A percentile compares a stretch with the other conserved stretches of the same genome.
These are phyloP conservation scores for Malurus elegans DNA, from an alignment of 2,113 vertebrate genomes.

Conservation along the genomic window DNA sequence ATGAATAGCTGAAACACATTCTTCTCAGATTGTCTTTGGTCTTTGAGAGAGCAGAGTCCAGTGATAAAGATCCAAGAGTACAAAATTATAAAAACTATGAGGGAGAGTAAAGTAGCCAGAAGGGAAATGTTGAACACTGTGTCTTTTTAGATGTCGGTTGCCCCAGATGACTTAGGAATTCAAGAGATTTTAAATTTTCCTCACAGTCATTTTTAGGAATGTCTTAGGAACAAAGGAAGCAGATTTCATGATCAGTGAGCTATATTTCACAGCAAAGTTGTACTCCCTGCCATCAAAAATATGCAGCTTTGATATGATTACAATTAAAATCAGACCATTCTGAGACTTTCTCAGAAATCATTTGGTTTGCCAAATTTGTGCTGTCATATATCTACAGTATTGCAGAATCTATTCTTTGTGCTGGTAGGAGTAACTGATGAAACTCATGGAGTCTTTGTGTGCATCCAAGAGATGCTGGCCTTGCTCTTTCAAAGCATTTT, in stretches of 20 bases:
- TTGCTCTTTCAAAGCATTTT: background rate
- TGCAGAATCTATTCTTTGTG: background rate
- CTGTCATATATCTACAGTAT: background rate
- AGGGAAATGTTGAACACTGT: background rate
- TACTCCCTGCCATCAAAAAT: background rate
- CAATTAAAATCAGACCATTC: background rate
- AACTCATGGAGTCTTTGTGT: background rate
- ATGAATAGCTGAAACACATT: background rate
- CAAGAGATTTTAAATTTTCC: background rate
- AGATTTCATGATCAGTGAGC: background rate
- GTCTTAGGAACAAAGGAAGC: background rate
- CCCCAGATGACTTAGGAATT: background rate
- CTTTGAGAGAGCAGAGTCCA: background rate
- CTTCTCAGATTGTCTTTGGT: background rate
- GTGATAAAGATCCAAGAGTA: background rate
- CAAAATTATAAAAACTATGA: background rate
- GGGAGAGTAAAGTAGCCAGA: background rate
- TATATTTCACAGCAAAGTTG: background rate
- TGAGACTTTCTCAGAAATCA: fast-evolving
- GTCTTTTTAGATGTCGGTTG: background rate
- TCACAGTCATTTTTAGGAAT: background rate
- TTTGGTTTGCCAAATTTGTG: background rate
- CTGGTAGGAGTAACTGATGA: background rate
- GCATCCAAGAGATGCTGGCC: background rate
- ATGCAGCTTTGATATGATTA: background rate